These are phyloP conservation scores for Chrysochloris asiatica DNA, from an alignment of 2,113 vertebrate species.

Conservation along the genomic window DNA sequence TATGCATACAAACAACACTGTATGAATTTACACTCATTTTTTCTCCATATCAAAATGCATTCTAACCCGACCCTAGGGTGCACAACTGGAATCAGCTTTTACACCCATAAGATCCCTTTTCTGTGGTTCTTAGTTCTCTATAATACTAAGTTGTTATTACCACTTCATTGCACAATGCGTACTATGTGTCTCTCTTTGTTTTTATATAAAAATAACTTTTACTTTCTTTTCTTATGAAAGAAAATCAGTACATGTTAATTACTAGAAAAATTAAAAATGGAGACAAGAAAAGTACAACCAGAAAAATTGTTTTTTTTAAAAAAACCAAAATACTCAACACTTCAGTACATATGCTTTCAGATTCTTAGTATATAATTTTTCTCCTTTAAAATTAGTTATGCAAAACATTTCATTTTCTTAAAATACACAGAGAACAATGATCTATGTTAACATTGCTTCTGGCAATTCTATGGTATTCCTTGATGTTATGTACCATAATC, in stretches of 20 bases:
- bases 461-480: conserved; percentile 42
- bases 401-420: conserved; percentile 56
- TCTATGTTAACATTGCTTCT: conserved; percentile 36
- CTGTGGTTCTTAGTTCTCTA: background rate
- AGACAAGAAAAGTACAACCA: background rate
- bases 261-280: too few relatives aligned
- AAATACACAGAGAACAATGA: conserved; percentile 11
- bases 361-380: background rate
- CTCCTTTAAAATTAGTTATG: conserved; percentile 6
- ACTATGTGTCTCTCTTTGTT: background rate
- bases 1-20: too few relatives aligned
- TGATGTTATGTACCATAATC: conserved; percentile 39
- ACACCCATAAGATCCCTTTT: background rate
- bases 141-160: too few relatives aligned
- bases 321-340: too few relatives aligned
- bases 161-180: background rate
- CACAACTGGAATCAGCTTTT: background rate
- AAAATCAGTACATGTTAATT: conserved; percentile 37
- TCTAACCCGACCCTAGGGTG: background rate
- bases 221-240: conserved; percentile 39
- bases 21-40: too few relatives aligned
- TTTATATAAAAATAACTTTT: conserved; percentile 36
- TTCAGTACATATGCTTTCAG: background rate
- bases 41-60: conserved; percentile 10
- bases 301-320: too few relatives aligned